Evolutionary conservation across 2,888 invertebrate species (phyloP).

Genomic region (Bruchidius siliquastri): DNA sequence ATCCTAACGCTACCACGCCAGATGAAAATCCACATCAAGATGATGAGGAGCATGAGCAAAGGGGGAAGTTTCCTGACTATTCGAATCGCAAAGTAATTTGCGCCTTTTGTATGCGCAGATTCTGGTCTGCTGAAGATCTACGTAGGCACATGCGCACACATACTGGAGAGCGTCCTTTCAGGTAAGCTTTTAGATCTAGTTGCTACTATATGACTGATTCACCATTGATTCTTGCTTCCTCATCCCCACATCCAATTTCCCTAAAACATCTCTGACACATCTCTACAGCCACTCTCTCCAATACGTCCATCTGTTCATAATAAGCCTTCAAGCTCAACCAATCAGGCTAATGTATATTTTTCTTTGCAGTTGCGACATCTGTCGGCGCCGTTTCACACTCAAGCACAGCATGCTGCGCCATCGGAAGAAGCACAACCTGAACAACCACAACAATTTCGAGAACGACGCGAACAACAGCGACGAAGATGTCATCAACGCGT

Average conservation of each 20-base stretch:
- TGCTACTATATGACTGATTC: too few species aligned
- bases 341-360: too few species aligned
- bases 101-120: conserved; percentile 87
- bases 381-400: conserved; percentile 80
- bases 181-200: too few species aligned
- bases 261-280: too few species aligned
- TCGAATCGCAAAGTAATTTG: conserved; percentile 85
- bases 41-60: conserved; percentile 66
- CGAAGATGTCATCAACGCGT: conserved; percentile 37
- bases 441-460: conserved; percentile 31
- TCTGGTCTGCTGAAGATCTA: conserved; percentile 93
- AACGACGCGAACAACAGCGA: conserved; percentile 50
- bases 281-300: too few species aligned
- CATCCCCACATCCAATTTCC: too few species aligned
- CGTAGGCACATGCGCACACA: conserved; percentile 92
- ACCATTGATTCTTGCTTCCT: too few species aligned
- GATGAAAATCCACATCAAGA: conserved; percentile 52
- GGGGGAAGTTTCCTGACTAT: conserved; percentile 81
- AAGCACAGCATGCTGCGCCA: conserved; percentile 94
- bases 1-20: conserved; percentile 53
- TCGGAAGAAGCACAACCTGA: conserved; percentile 77
- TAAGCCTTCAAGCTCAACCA: too few species aligned
- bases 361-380: conserved; percentile 72
- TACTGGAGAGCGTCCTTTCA: conserved; percentile 84
- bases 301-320: too few species aligned